Evolutionary conservation across 2,888 invertebrate genomes (phyloP).

Genomic region (Hirtodrosophila cameraria): DNA sequence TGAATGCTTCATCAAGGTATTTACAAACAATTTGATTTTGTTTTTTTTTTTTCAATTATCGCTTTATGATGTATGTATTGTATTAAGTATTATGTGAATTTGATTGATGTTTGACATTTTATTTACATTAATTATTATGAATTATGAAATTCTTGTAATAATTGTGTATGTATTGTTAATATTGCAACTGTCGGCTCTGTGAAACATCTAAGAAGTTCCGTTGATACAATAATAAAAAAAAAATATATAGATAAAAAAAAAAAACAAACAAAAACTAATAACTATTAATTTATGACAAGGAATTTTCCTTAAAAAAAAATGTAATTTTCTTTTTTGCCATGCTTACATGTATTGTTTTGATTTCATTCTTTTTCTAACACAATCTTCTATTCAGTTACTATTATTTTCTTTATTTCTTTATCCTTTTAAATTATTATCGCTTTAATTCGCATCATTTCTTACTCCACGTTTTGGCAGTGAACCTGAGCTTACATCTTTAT

Average conservation of each 20-base stretch:
- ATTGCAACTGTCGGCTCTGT: constrained; percentile 60
- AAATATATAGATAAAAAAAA: constrained; percentile 3
- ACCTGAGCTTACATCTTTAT: constrained; percentile 81
- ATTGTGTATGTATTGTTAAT: constrained; percentile 39
- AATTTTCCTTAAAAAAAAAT: constrained; percentile 5
- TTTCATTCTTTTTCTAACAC: constrained; percentile 7
- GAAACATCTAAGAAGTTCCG: constrained; percentile 26
- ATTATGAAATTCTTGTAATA: constrained; percentile 42
- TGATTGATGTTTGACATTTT: constrained; percentile 28
- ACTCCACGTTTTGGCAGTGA: constrained; percentile 82
- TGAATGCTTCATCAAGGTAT: constrained; percentile 64
- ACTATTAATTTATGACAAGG: constrained; percentile 18
- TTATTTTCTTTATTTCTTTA: constrained; percentile 33
- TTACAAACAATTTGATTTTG: constrained; percentile 61
- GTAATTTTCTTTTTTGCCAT: constrained; percentile 31
- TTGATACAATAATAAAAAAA: constrained; percentile 9
- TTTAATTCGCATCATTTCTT: constrained; percentile 60
- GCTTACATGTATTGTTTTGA: constrained; percentile 9
- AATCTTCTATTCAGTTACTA: constrained; percentile 19
- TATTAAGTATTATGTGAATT: constrained; percentile 8
- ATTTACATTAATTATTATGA: constrained; percentile 49
- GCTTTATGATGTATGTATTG: constrained; percentile 2
- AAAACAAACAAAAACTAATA: constrained; percentile 21
- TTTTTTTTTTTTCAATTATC: constrained; percentile 22
- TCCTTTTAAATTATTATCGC: constrained; percentile 29